Conservation (phyloP, 2,113 vertebrate genomes). For the Apteryx mantelli region DNA sequence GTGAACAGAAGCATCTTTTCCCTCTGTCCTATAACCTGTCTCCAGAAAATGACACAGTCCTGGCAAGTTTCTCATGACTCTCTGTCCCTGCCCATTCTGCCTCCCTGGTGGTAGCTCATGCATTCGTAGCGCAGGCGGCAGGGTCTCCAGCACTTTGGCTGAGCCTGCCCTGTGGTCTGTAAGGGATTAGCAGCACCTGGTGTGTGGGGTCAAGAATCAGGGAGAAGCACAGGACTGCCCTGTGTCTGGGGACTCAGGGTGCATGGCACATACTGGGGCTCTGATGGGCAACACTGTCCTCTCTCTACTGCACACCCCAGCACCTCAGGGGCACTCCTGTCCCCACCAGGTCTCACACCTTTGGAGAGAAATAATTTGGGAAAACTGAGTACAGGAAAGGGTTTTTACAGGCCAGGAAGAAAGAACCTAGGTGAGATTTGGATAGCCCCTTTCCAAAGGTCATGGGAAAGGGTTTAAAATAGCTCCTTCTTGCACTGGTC, state of each 20-base stretch:
- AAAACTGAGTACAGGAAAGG: neutral
- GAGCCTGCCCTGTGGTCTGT: neutral
- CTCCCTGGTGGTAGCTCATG: neutral
- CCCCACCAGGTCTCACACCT: neutral
- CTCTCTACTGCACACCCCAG: neutral
- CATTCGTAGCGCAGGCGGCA: neutral
- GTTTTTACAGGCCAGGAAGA: neutral
- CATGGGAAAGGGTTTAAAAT: slow-evolving; percentile 42
- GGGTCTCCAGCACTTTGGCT: neutral
- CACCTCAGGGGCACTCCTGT: neutral
- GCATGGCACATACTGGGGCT: neutral
- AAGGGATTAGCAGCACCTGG: neutral
- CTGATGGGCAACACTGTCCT: neutral
- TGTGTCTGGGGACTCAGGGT: neutral
- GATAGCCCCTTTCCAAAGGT: slow-evolving; percentile 6
- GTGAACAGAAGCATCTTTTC: neutral
- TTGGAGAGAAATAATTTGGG: neutral
- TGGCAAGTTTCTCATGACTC: neutral
- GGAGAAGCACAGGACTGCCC: neutral
- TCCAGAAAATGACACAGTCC: neutral
- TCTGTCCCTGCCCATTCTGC: neutral
- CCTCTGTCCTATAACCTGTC: neutral
- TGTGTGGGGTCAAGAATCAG: neutral
- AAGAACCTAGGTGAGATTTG: slow-evolving; percentile 6
- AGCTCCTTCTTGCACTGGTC: neutral